These are phyloP conservation scores for Parotia lawesii DNA, from an alignment of 2,113 vertebrate genomes.

Conservation along the genomic window DNA sequence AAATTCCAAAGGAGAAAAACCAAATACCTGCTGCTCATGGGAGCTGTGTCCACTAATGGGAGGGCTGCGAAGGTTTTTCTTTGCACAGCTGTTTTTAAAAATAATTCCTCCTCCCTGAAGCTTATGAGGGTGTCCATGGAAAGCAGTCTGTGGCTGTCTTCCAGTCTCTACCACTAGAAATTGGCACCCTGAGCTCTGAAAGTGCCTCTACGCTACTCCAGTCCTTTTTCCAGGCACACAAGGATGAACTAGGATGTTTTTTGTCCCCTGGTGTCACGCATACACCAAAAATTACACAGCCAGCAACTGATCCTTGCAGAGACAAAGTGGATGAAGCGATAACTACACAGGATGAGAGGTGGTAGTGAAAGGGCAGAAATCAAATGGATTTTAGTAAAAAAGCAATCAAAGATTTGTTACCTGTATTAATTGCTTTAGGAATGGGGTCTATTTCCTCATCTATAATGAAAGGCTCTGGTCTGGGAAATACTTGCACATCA, in stretches of 20 bases:
- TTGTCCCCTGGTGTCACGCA: background rate
- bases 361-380: background rate
- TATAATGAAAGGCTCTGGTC: slow-evolving; percentile 89
- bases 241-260: background rate
- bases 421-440: slow-evolving; percentile 87
- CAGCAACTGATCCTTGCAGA: background rate
- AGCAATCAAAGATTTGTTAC: slow-evolving; percentile 65
- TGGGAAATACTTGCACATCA: slow-evolving; percentile 96
- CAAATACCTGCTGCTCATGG: background rate
- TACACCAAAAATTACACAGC: background rate
- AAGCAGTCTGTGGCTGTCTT: background rate
- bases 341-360: background rate
- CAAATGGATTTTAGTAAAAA: background rate
- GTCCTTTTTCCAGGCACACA: background rate
- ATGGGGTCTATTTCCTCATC: slow-evolving; percentile 95
- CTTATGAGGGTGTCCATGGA: background rate
- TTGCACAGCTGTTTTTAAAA: background rate
- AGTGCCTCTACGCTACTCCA: background rate
- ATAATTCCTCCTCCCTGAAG: background rate
- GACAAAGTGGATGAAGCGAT: background rate
- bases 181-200: background rate
- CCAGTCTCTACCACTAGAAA: background rate
- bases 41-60: background rate
- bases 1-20: background rate
- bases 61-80: background rate